These are phyloP conservation scores for Mizuhopecten yessoensis DNA, from an alignment of 1,140 invertebrate species.

Conservation along the genomic window DNA sequence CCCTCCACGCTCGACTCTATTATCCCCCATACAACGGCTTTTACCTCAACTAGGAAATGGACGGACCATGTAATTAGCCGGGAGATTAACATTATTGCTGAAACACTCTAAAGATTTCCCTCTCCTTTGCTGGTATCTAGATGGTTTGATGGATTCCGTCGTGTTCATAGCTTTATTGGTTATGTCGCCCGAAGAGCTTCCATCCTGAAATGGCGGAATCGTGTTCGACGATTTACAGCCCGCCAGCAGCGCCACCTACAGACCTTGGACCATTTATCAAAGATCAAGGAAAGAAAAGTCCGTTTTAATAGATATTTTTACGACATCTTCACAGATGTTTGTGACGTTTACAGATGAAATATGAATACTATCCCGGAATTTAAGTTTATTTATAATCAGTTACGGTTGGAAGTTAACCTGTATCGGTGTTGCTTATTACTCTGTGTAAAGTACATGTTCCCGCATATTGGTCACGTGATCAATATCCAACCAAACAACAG, in stretches of 20 bases:
- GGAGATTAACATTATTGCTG: constrained; percentile 15
- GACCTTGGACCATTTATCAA: constrained; percentile 8
- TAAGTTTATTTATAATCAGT: background rate
- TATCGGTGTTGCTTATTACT: background rate
- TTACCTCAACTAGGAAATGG: background rate
- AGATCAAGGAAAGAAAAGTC: constrained; percentile 23
- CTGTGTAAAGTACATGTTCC: background rate
- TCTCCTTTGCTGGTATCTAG: constrained; percentile 31
- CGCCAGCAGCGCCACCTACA: background rate
- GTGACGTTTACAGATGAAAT: constrained; percentile 11
- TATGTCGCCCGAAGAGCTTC: constrained; percentile 19
- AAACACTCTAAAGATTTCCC: constrained; percentile 18
- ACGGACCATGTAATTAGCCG: constrained; percentile 24
- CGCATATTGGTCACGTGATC: background rate
- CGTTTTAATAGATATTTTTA: constrained; percentile 36
- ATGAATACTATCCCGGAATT: background rate
- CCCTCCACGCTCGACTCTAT: constrained; percentile 21
- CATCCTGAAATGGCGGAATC: constrained; percentile 4
- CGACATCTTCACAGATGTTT: constrained; percentile 12
- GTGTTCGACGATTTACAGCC: constrained; percentile 19
- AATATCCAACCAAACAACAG: background rate
- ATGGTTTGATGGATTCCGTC: background rate
- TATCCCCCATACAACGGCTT: constrained; percentile 25
- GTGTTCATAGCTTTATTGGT: background rate
- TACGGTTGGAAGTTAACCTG: background rate